Percentiles rank a stretch among this genome's conserved stretches.
phyloP scores from a whole-genome alignment of 1,140 invertebrate genomes.

The Bombus waltoni region DNA sequence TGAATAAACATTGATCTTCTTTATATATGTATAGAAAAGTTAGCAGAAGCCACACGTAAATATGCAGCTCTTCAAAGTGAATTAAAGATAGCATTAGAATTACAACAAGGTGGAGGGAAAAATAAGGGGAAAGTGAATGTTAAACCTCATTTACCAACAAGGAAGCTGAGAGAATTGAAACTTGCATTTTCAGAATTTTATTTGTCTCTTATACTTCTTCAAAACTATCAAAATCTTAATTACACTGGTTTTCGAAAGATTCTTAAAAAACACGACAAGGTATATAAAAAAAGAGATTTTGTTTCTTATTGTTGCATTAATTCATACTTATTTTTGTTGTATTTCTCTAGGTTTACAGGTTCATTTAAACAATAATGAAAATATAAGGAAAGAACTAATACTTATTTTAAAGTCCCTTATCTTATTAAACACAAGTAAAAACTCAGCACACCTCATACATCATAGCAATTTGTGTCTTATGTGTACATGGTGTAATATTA shows the following conservation, averaged over 20 bases:
- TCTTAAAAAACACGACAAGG: constrained; percentile 99
- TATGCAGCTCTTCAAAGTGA: constrained; percentile 96
- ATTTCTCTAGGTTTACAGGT: constrained; percentile 42
- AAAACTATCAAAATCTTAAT: constrained; percentile 97
- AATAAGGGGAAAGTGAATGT: constrained; percentile 83
- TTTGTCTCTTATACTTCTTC: constrained; percentile 95
- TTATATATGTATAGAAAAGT: constrained; percentile 90
- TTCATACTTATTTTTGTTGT: constrained; percentile 14
- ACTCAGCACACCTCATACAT: constrained; percentile 26
- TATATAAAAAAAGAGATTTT: constrained; percentile 79
- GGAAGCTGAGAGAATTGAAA: constrained; percentile 97
- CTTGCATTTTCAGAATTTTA: constrained; percentile 99
- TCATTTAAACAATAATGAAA: constrained; percentile 42
- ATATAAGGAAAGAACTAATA: constrained; percentile 40
- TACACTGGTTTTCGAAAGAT: constrained; percentile 99
- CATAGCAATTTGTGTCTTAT: constrained; percentile 14
- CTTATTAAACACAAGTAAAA: constrained; percentile 51
- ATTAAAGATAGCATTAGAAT: constrained; percentile 89
- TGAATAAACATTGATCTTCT: neutral
- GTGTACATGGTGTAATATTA: constrained; percentile 9
- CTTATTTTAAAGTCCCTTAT: constrained; percentile 42
- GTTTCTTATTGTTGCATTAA: neutral
- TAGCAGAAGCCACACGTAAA: constrained; percentile 97
- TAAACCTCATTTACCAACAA: constrained; percentile 85
- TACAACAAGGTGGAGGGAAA: constrained; percentile 84